Evolutionary conservation across 2,888 invertebrate species (phyloP).

Genomic region (Tenthredo distinguenda): DNA sequence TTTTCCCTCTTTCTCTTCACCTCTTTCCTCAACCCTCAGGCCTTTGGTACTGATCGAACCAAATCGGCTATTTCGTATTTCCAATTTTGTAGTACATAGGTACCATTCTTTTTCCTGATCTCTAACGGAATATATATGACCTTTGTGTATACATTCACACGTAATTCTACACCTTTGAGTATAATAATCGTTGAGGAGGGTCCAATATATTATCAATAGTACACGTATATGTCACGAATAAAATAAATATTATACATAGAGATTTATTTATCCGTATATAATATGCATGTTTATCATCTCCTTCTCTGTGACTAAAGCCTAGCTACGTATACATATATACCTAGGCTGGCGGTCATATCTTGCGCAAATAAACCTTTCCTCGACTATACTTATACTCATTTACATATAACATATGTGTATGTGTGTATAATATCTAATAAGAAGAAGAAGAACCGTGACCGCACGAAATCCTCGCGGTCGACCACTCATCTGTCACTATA

Average conservation of each 20-base stretch:
- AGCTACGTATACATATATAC: neutral
- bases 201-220: neutral
- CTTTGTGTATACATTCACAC: neutral
- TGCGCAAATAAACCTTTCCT: slow-evolving; percentile 23
- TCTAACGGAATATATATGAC: slow-evolving; percentile 7
- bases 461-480: slow-evolving; percentile 1
- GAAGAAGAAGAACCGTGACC: neutral
- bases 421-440: neutral
- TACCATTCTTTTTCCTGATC: neutral
- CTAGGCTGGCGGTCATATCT: neutral
- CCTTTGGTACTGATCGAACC: neutral
- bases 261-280: neutral
- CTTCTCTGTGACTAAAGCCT: neutral
- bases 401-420: neutral
- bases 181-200: neutral
- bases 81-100: neutral
- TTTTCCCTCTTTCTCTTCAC: neutral
- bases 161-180: neutral
- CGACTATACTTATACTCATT: neutral
- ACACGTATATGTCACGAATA: neutral
- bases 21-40: neutral
- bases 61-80: neutral
- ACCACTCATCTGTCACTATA: slow-evolving; percentile 5
- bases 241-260: slow-evolving; percentile 18
- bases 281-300: neutral